A percentile compares a stretch with the other conserved stretches of the same genome.
phyloP scores from a whole-genome alignment of 30 jellyfish, hydroid and myxozoan genomes.

The Calvadosia cruxmelitensis region DNA sequence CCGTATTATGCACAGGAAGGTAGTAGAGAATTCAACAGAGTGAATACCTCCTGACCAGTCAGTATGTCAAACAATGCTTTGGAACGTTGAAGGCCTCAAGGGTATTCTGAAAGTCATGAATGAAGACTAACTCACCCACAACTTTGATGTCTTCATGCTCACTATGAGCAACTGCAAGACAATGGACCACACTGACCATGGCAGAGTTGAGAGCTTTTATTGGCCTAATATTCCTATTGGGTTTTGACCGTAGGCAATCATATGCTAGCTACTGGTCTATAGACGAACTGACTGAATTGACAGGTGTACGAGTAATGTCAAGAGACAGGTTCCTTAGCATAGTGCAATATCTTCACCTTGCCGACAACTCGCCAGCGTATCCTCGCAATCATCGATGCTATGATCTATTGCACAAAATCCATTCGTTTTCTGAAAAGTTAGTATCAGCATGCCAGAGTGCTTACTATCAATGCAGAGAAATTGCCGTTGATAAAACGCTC shows the following conservation, averaged over 20 bases:
- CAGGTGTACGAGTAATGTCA: conserved; percentile 4
- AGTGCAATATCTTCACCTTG: not conserved
- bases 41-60: too few species aligned
- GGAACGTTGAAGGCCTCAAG: too few species aligned
- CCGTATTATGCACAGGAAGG: too few species aligned
- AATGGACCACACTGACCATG: too few species aligned
- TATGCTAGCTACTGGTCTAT: conserved; percentile 7
- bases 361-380: not conserved
- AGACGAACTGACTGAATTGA: not conserved
- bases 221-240: conserved; percentile 1
- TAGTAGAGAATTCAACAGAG: too few species aligned
- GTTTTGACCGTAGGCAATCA: conserved; percentile 3
- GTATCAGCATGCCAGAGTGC: conserved; percentile 15
- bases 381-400: not conserved
- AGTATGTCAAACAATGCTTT: too few species aligned
- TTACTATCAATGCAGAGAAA: conserved; percentile 9
- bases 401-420: conserved; percentile 5
- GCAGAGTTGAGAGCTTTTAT: conserved; percentile 14
- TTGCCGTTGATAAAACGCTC: conserved; percentile 20
- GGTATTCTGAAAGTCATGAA: too few species aligned
- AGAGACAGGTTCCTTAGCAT: too few species aligned
- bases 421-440: conserved; percentile 1
- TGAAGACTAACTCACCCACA: too few species aligned
- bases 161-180: conserved; percentile 5
- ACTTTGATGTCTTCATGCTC: too few species aligned